Evolutionary conservation across 2,113 vertebrate genomes (phyloP), one percentile per base, ranked within the genome.

Genomic region (Tragelaphus imberbis): DNA sequence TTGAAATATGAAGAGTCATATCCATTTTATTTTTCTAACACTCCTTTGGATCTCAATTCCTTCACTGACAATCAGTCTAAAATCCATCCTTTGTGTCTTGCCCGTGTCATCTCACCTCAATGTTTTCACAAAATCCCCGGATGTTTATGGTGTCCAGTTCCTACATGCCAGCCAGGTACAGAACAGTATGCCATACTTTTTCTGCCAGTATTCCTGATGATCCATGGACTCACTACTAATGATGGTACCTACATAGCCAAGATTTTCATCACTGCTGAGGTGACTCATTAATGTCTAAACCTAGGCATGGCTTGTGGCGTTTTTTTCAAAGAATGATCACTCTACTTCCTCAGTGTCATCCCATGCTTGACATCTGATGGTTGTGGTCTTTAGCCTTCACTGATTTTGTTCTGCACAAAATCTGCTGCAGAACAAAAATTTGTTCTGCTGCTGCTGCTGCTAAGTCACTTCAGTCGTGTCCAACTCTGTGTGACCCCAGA

Each of bases 401-500:
- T 51, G 27, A 49, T 28, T 44, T 65, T n/a, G 36, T 28, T 65
- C 47, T 25, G 25, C 40, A 49, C 49, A 49, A 49, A 49, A 49
- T 49, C 47, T 49, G 47, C 47, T 49, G 47, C 47, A 49, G 47
- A 49, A 49, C 47, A 49, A 49, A 49, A 49, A 49, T 49, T 49
- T 49, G 47, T 49, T 82, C 55, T 59, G 82, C 25, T 84, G 30
- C 30, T 33, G 3, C 30, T n/a, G 33, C 1, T 68, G 63, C 63
- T 17, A n/a, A 68, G 8, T 68, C 4, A 0, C 16, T 68, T 68
- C 7, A n/a, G 33, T n/a, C 0, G 2, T 65, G 33, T 68, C 63
- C 4, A 0, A n/a, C 16, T 2, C 63, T 68, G 33, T 68, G 4
- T 1, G 1, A 19, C 63, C 33, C 33, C 63, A 68, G 9, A n/a